Base-by-base conservation (phyloP, 2,888 invertebrate species). In the Eledona agricola region DNA sequence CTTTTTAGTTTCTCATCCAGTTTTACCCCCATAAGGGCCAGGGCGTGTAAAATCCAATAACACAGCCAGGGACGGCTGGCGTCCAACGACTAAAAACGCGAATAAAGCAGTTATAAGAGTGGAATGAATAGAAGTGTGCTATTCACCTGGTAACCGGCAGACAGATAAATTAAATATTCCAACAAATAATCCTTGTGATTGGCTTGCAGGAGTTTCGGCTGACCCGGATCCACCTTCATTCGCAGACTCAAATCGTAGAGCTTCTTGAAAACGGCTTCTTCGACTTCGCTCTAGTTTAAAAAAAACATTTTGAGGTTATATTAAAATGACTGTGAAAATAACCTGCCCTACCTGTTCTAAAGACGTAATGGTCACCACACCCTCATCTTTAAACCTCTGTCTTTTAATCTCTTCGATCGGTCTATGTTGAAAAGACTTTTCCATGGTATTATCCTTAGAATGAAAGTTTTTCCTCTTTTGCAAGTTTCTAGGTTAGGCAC, bases 1-100 rank as follows among this genome's bases (percentile, higher is more conserved):
- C 79, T 76, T 55, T 82, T 78, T 4, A 79, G 77, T 13, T 79
- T 79, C 19, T 82, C 80, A 4, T 82, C 78, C 47, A 90, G 77
- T 50, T 80, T 78, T 57, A 83, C 82, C 56, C 84, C 86, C 19
- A 95, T 76, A 57, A 97, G 78, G 72, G 90, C 87, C 20, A 98
- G 79, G 2, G 93, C 86, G 78, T 99, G 96, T 19, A 97, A 76
- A 57, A 93, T 93, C 99, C 99, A 99, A 73, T 96, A 99, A 67
- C 94, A 88, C 55, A 98, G 80, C 99, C 99, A 99, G 3, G 98
- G 88, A 65, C 96, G 85, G 75, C 96, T 97, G 4, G 94, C 90
- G 81, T 99, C 98, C 59, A 99, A 79, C 70, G 86, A 86, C 84
- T 86, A 58, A 25, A 70, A 71, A 59, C n/a, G 51, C 38, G 51